Evolutionary conservation across 2,113 vertebrate species (phyloP).

Genomic region (Pungitius pungitius): DNA sequence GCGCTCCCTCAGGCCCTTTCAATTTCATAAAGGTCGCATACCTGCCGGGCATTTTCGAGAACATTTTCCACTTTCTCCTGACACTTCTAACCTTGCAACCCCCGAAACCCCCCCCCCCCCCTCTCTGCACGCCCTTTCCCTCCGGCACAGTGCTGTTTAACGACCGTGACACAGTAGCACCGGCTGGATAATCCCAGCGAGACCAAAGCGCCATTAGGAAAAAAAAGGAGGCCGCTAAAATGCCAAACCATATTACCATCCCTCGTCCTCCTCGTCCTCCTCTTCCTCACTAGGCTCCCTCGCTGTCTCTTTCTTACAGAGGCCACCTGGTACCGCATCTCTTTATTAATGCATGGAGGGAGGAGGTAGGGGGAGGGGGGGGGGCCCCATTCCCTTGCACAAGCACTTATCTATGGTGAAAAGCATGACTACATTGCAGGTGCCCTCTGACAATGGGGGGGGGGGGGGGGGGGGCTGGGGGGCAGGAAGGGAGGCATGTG

Average conservation of each 20-base stretch:
- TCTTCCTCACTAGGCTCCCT: slow-evolving; percentile 9
- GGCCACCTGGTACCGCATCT: slow-evolving; percentile 56
- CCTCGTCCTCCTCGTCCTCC: slow-evolving; percentile 11
- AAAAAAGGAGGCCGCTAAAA: slow-evolving; percentile 52
- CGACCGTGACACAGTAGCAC: slow-evolving; percentile 56
- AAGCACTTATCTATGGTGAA: slow-evolving; percentile 68
- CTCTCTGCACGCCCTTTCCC: slow-evolving; percentile 48
- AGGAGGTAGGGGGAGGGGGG: slow-evolving; percentile 18
- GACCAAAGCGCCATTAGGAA: slow-evolving; percentile 53
- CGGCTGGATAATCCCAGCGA: slow-evolving; percentile 66
- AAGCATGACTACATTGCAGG: slow-evolving; percentile 57
- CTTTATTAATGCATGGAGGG: slow-evolving; percentile 68
- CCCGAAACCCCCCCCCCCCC: slow-evolving; percentile 43
- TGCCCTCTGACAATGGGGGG: slow-evolving; percentile 54
- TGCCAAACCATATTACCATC: slow-evolving; percentile 54
- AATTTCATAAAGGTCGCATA: slow-evolving; percentile 70
- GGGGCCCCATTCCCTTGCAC: slow-evolving; percentile 45
- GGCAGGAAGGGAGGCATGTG: not conserved
- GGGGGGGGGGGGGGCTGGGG: not conserved
- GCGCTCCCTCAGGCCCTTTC: slow-evolving; percentile 53
- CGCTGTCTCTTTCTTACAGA: slow-evolving; percentile 38
- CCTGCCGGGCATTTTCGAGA: slow-evolving; percentile 56
- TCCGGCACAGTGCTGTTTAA: slow-evolving; percentile 59
- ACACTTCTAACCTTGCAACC: slow-evolving; percentile 59
- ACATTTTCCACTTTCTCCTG: slow-evolving; percentile 48